Percentiles rank a stretch among this genome's conserved stretches.
phyloP scores from a whole-genome alignment of 2,797 vertebrate genomes.

The Vespertilio murinus region DNA sequence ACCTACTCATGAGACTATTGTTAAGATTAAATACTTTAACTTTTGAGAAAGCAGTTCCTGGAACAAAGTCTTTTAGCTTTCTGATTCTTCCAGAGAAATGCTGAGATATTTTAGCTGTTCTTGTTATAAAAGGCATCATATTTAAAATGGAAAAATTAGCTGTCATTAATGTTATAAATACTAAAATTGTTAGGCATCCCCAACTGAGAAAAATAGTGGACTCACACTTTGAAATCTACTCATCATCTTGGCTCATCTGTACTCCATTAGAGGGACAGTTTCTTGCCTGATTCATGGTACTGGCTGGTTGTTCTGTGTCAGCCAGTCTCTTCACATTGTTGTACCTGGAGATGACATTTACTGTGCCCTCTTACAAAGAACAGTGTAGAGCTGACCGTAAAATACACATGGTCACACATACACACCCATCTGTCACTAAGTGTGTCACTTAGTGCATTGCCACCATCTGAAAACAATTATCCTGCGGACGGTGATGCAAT shows the following conservation, averaged over 20 bases:
- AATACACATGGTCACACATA: background rate
- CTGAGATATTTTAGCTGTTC: constrained; percentile 18
- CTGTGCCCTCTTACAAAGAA: background rate
- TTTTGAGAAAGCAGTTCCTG: background rate
- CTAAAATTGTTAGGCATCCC: background rate
- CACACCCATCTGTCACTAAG: background rate
- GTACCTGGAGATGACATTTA: background rate
- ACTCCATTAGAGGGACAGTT: background rate
- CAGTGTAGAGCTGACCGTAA: background rate
- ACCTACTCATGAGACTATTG: background rate
- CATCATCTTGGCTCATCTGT: background rate
- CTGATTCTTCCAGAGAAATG: constrained; percentile 11
- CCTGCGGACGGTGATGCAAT: background rate
- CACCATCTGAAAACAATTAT: constrained; percentile 56
- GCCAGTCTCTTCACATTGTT: background rate
- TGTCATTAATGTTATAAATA: background rate
- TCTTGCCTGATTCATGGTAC: background rate
- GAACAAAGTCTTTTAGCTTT: background rate
- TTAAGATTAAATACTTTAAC: background rate
- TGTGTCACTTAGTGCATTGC: background rate
- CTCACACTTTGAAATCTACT: background rate
- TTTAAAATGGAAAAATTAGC: constrained; percentile 36
- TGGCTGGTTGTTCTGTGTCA: background rate
- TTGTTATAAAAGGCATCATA: constrained; percentile 19
- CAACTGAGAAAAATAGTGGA: background rate